phyloP scores from a whole-genome alignment of 2,888 invertebrate species.

The Fissipunctia ypsillon region DNA sequence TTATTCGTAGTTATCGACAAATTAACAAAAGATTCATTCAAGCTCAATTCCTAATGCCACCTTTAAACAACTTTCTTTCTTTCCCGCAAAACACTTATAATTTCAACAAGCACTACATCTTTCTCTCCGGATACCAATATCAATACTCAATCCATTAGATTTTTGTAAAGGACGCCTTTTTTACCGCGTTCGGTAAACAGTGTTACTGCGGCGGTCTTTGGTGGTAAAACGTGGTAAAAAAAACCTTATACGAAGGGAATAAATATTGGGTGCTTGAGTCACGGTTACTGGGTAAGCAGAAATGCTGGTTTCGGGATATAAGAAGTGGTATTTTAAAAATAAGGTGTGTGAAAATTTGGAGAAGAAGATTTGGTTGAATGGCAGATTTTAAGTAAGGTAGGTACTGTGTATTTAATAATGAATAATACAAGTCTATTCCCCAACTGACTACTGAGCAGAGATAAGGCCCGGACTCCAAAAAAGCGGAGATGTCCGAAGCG shows the following conservation, averaged over 20 bases:
- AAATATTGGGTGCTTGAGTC: constrained; percentile 61
- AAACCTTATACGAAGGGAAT: constrained; percentile 49
- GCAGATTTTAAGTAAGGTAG: neutral
- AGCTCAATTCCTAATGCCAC: constrained; percentile 28
- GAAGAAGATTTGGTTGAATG: neutral
- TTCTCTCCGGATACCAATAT: constrained; percentile 19
- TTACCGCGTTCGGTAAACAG: constrained; percentile 59
- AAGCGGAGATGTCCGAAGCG: too few relatives aligned
- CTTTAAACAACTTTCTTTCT: constrained; percentile 28
- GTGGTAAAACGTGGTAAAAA: constrained; percentile 62
- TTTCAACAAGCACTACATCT: constrained; percentile 31
- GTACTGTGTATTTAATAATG: too few relatives aligned
- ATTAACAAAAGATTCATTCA: constrained; percentile 32
- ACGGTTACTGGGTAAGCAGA: constrained; percentile 52
- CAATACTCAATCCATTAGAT: constrained; percentile 57
- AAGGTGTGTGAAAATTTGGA: neutral
- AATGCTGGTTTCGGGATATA: constrained; percentile 24
- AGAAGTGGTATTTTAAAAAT: constrained; percentile 12
- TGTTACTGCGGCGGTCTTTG: constrained; percentile 64
- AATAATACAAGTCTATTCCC: too few relatives aligned
- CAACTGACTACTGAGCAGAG: too few relatives aligned
- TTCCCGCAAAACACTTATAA: constrained; percentile 26
- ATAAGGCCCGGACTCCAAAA: too few relatives aligned
- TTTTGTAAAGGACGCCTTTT: constrained; percentile 55
- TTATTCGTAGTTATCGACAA: neutral